These are phyloP conservation scores for Macrophya alboannulata DNA, from an alignment of 2,888 invertebrate genomes.

Conservation along the genomic window DNA sequence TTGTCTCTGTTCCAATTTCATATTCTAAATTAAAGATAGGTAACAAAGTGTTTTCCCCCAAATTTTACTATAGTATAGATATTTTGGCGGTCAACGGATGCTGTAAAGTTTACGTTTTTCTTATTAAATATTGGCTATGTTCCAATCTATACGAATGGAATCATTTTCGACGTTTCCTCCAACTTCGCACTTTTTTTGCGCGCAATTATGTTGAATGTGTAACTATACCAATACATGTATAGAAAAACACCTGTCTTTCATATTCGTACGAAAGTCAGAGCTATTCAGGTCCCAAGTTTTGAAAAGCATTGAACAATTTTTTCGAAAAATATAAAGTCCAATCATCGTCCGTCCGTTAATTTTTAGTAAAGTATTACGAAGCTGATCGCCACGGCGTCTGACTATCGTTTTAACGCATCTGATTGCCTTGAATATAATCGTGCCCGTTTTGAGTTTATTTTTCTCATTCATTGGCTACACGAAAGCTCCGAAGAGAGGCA, in stretches of 20 bases:
- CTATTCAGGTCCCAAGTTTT: neutral
- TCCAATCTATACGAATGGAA: conserved; percentile 51
- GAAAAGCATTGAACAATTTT: neutral
- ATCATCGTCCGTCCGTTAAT: neutral
- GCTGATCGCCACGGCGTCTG: neutral
- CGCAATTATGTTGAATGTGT: neutral
- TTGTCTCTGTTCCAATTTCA: conserved; percentile 38
- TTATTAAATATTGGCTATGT: conserved; percentile 9
- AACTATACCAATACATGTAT: neutral
- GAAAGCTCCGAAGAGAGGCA: conserved; percentile 70
- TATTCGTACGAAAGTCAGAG: neutral
- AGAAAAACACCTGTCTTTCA: neutral
- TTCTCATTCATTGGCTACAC: conserved; percentile 66
- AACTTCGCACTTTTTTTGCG: conserved; percentile 38
- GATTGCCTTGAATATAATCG: neutral
- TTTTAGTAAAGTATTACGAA: neutral
- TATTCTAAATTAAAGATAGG: conserved; percentile 11
- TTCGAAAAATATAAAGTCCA: neutral
- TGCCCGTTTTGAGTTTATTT: conserved; percentile 41
- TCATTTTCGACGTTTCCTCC: conserved; percentile 37
- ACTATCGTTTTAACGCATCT: neutral
- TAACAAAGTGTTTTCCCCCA: conserved; percentile 37
- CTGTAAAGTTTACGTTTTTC: conserved; percentile 26
- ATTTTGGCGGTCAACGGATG: conserved; percentile 39
- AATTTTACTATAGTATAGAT: conserved; percentile 31